Conservation (phyloP, 2,888 invertebrate genomes). For the Odontomyia ornata region DNA sequence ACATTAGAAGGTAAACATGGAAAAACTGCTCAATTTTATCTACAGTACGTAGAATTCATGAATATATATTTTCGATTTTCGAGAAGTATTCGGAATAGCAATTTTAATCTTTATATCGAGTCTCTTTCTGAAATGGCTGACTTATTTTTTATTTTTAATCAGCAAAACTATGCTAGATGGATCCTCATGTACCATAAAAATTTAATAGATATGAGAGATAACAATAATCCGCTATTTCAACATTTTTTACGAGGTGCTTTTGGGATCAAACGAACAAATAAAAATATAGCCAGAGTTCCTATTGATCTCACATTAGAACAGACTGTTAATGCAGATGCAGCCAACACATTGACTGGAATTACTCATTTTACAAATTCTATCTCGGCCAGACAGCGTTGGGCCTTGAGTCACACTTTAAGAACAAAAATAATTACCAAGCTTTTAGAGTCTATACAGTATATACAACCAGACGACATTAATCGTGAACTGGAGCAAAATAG, state of each 20-base stretch:
- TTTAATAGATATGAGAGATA: background rate
- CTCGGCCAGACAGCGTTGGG: background rate
- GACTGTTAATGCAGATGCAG: slow-evolving; percentile 59
- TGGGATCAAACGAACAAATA: slow-evolving; percentile 6
- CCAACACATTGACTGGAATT: slow-evolving; percentile 54
- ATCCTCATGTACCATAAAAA: background rate
- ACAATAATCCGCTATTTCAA: background rate
- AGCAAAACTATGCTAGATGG: background rate
- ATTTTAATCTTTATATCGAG: background rate
- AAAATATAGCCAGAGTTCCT: slow-evolving; percentile 42
- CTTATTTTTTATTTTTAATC: slow-evolving; percentile 1
- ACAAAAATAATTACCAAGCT: slow-evolving; percentile 52
- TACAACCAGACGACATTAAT: slow-evolving; percentile 52
- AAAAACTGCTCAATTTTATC: background rate
- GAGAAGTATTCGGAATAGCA: too few species aligned
- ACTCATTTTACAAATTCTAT: background rate
- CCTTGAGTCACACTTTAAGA: slow-evolving; percentile 51
- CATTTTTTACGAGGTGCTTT: background rate
- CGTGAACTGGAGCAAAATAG: slow-evolving; percentile 49
- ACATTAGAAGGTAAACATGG: background rate
- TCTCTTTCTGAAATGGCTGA: background rate
- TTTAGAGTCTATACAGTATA: slow-evolving; percentile 50
- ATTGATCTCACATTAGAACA: slow-evolving; percentile 55
- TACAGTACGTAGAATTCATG: background rate
- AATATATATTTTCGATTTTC: background rate